A percentile compares a stretch with the other conserved stretches of the same genome.
Conservation (phyloP, 2,113 vertebrate species). For the Aleadryas rufinucha region DNA sequence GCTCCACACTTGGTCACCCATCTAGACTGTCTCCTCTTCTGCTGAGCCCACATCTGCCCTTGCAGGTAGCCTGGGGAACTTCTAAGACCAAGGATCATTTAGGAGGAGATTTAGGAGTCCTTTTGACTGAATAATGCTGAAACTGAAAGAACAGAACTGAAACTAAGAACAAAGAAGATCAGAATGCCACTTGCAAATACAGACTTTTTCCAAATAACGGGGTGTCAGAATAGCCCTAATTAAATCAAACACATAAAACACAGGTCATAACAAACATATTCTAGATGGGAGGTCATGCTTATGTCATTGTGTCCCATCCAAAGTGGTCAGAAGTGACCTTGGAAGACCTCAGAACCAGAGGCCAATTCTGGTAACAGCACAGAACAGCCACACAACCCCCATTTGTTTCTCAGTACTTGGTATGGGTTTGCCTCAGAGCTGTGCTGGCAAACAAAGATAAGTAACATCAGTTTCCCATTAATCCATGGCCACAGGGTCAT, state of each 20-base stretch:
- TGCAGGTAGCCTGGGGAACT: fast-evolving
- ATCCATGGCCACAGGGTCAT: background rate
- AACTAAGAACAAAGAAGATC: background rate
- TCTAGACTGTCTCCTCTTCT: background rate
- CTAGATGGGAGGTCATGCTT: background rate
- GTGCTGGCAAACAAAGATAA: background rate
- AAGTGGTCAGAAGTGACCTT: background rate
- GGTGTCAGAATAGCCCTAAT: background rate
- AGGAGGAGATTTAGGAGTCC: background rate
- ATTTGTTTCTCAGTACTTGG: background rate
- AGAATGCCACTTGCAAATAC: background rate
- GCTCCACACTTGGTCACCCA: background rate
- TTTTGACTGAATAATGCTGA: background rate
- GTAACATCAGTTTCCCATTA: background rate
- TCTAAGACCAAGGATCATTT: background rate
- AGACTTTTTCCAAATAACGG: background rate
- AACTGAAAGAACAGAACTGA: background rate
- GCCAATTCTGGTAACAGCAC: background rate
- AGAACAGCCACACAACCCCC: fast-evolving
- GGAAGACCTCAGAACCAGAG: background rate
- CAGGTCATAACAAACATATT: background rate
- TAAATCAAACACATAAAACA: background rate
- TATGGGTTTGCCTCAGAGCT: background rate
- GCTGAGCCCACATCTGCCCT: background rate
- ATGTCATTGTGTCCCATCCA: background rate